A percentile compares a stretch with the other conserved stretches of the same genome.
Conservation (phyloP, 2,113 vertebrate genomes). For the Ciconia boyciana region DNA sequence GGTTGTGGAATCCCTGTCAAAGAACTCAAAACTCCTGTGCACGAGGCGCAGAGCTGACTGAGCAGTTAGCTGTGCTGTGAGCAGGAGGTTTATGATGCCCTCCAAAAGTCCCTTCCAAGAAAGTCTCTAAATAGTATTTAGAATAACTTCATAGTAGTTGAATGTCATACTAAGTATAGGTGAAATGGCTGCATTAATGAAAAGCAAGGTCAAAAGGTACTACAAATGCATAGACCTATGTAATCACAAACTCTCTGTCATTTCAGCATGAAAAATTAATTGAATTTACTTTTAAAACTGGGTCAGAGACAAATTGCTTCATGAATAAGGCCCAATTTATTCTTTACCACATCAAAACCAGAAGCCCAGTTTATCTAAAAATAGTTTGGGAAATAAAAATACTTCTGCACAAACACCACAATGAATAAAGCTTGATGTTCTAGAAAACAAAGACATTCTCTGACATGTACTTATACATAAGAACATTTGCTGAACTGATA, state of each 20-base stretch:
- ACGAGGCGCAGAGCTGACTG: not conserved
- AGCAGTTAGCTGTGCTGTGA: not conserved
- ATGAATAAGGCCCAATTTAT: not conserved
- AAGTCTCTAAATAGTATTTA: not conserved
- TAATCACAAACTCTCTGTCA: not conserved
- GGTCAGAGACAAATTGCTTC: not conserved
- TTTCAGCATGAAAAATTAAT: conserved; percentile 54
- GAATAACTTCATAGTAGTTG: not conserved
- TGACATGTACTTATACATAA: not conserved
- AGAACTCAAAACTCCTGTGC: not conserved
- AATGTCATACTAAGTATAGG: not conserved
- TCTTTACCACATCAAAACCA: not conserved
- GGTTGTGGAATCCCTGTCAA: not conserved
- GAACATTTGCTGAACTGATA: not conserved
- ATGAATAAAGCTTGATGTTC: not conserved
- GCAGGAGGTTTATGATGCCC: not conserved
- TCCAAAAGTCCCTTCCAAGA: not conserved
- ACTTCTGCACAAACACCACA: not conserved
- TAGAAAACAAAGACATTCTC: not conserved
- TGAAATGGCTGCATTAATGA: not conserved
- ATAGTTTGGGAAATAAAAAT: not conserved
- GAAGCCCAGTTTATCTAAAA: not conserved
- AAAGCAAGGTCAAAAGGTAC: conserved; percentile 1
- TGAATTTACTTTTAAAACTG: conserved; percentile 38
- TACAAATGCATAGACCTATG: not conserved